Evolutionary conservation across 2,888 invertebrate genomes (phyloP).

Genomic region (Blomia tropicalis): DNA sequence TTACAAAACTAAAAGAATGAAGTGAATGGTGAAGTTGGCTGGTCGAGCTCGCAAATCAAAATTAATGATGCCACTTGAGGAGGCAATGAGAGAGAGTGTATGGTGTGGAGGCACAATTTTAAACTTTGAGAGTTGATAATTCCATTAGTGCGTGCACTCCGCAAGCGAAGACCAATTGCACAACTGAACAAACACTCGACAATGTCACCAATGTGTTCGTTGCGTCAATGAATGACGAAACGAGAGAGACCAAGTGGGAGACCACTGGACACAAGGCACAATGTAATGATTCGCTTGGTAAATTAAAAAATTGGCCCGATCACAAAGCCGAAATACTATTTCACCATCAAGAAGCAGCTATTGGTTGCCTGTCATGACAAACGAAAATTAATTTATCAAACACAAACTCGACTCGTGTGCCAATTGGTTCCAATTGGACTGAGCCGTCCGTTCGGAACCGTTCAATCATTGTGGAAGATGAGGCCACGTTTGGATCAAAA

Average conservation of each 20-base stretch:
- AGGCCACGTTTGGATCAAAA: background rate
- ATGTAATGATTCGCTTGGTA: no score
- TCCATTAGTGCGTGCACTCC: background rate
- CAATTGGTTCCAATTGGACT: slow-evolving; percentile 9
- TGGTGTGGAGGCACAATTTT: background rate
- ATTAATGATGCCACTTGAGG: slow-evolving; percentile 11
- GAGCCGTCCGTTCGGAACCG: background rate
- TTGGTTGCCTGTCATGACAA: background rate
- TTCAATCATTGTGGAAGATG: background rate
- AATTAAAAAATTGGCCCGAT: no score
- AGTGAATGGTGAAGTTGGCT: background rate
- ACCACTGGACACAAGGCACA: no score
- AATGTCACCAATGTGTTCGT: no score
- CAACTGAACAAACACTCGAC: background rate
- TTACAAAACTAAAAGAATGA: slow-evolving; percentile 15
- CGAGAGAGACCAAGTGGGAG: background rate
- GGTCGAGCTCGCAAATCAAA: background rate
- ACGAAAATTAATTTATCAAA: background rate
- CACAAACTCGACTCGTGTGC: background rate
- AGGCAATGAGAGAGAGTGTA: background rate
- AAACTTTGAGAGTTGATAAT: background rate
- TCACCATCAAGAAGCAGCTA: no score
- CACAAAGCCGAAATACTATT: no score
- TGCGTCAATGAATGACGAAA: background rate
- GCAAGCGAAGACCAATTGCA: no score